Percentiles rank a stretch among this genome's conserved stretches.
Conservation (phyloP, 2,888 invertebrate species). For the Rapana venosa region DNA sequence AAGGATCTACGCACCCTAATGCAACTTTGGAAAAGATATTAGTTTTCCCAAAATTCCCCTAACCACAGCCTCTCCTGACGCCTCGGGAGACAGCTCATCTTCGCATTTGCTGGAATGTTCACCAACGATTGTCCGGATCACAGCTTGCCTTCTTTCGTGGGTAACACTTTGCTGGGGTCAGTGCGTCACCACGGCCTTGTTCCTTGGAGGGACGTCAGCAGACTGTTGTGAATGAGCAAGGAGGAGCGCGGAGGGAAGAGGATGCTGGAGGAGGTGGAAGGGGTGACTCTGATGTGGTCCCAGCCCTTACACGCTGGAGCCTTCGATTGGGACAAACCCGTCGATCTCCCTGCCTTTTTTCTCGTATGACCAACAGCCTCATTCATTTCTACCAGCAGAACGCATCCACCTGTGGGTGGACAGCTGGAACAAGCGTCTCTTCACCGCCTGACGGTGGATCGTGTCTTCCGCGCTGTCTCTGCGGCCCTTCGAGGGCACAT, state of each 20-base stretch:
- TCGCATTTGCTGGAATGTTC: conserved; percentile 43
- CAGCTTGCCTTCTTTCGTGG: conserved; percentile 43
- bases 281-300: conserved; percentile 51
- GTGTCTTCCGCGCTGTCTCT: conserved; percentile 50
- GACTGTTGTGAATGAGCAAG: conserved; percentile 56
- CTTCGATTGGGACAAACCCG: conserved; percentile 51
- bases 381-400: conserved; percentile 65
- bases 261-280: conserved; percentile 50
- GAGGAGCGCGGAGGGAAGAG: conserved; percentile 47
- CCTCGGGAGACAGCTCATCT: conserved; percentile 44
- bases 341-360: conserved; percentile 53
- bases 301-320: conserved; percentile 56
- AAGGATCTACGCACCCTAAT: conserved; percentile 33
- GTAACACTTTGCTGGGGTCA: conserved; percentile 47
- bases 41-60: too few relatives aligned
- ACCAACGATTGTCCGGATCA: conserved; percentile 35
- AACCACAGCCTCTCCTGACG: conserved; percentile 46
- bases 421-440: conserved; percentile 44
- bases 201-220: conserved; percentile 65
- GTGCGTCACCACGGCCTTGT: conserved; percentile 60
- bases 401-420: conserved; percentile 60
- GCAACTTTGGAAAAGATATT: too few relatives aligned
- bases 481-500: conserved; percentile 47
- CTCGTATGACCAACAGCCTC: conserved; percentile 24
- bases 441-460: conserved; percentile 36